Percentiles rank a stretch among this genome's conserved stretches.
phyloP scores from a whole-genome alignment of 2,797 vertebrate genomes.

The Phoeniculus purpureus region DNA sequence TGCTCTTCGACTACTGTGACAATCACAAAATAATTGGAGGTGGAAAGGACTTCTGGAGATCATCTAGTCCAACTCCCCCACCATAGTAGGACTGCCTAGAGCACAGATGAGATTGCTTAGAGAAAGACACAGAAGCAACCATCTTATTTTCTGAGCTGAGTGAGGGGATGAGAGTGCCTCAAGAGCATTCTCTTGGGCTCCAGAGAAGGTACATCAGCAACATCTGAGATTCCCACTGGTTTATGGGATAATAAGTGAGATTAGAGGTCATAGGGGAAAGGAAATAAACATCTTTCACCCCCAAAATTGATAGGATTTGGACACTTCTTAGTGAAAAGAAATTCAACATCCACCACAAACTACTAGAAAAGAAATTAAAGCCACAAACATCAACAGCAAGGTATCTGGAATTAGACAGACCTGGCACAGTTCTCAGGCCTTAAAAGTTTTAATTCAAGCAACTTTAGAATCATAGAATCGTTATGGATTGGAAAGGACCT shows the following conservation, averaged over 20 bases:
- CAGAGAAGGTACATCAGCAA: slow-evolving; percentile 11
- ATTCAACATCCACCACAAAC: neutral
- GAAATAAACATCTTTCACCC: neutral
- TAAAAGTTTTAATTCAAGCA: no score
- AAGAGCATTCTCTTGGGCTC: neutral
- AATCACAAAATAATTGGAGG: no score
- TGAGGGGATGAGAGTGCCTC: neutral
- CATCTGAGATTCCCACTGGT: neutral
- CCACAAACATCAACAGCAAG: accelerated
- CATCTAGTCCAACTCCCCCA: no score
- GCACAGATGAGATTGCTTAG: neutral
- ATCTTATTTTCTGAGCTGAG: neutral
- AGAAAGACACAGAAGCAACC: neutral
- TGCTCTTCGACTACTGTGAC: neutral
- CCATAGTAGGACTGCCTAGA: no score
- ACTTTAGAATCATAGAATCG: no score
- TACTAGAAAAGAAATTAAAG: neutral
- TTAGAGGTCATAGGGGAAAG: neutral
- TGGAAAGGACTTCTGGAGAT: no score
- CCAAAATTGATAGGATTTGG: neutral
- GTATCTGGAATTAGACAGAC: neutral
- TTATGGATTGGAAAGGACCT: no score
- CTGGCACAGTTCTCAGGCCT: no score
- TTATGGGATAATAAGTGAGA: neutral
- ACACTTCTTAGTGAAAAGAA: neutral